Evolutionary conservation across 2,888 invertebrate genomes (phyloP).

Genomic region (Tenthredo mesomela): DNA sequence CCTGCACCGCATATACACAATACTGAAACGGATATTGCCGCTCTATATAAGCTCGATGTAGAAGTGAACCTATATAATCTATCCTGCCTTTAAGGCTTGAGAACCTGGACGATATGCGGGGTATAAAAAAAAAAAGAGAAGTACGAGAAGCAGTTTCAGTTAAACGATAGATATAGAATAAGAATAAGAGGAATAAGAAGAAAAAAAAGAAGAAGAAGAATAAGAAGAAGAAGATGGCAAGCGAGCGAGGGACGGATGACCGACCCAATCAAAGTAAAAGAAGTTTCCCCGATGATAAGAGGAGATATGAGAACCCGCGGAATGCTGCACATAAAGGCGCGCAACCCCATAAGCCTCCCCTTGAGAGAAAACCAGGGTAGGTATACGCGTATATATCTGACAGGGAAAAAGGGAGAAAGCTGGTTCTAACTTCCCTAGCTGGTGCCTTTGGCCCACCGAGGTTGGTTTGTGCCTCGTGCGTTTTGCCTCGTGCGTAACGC

Average conservation of each 20-base stretch:
- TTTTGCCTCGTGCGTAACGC: conserved; percentile 35
- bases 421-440: conserved; percentile 1
- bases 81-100: not conserved
- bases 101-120: conserved; percentile 12
- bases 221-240: not conserved
- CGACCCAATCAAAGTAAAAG: conserved; percentile 51
- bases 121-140: conserved; percentile 22
- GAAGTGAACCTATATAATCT: not conserved
- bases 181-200: not conserved
- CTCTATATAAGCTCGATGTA: not conserved
- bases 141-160: not conserved
- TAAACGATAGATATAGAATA: not conserved
- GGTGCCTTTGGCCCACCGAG: conserved; percentile 40
- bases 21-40: not conserved
- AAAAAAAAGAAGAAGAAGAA: not conserved
- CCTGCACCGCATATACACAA: not conserved
- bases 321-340: conserved; percentile 65
- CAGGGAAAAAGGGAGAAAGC: not conserved
- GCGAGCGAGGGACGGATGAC: conserved; percentile 44
- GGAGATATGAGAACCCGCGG: conserved; percentile 71
- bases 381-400: not conserved
- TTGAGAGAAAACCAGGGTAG: conserved; percentile 17
- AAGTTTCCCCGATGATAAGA: conserved; percentile 50
- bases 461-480: not conserved
- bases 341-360: conserved; percentile 40